phyloP scores from a whole-genome alignment of 2,888 invertebrate genomes.

The Spodoptera littoralis region DNA sequence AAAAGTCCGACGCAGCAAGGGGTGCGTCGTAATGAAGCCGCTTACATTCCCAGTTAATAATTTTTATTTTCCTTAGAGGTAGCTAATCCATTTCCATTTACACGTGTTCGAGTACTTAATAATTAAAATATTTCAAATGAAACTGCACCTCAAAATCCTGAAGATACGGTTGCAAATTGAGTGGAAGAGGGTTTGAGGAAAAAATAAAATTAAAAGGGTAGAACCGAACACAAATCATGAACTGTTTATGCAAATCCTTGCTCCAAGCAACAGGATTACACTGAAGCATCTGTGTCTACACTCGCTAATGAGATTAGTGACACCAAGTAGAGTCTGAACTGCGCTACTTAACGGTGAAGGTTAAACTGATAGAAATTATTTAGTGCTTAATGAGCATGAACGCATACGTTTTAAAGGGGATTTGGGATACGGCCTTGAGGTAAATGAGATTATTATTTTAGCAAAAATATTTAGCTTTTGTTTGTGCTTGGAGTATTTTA shows the following conservation, averaged over 20 bases:
- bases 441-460: background rate
- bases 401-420: constrained; percentile 1
- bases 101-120: constrained; percentile 52
- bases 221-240: constrained; percentile 72
- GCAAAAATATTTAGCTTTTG: too few species aligned
- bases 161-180: constrained; percentile 37
- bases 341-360: constrained; percentile 59
- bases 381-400: constrained; percentile 21
- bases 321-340: constrained; percentile 67
- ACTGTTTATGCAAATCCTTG: constrained; percentile 76
- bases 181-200: constrained; percentile 18
- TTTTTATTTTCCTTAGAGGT: constrained; percentile 56
- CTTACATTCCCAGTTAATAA: constrained; percentile 52
- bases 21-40: constrained; percentile 50
- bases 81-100: constrained; percentile 59
- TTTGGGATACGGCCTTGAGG: background rate
- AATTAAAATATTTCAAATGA: constrained; percentile 7
- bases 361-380: constrained; percentile 59
- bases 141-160: constrained; percentile 2
- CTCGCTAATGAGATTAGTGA: constrained; percentile 80
- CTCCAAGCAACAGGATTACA: constrained; percentile 73
- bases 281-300: constrained; percentile 78
- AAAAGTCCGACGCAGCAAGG: constrained; percentile 33
- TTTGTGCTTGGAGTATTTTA: too few species aligned
- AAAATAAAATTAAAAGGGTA: constrained; percentile 59